Evolutionary conservation across 30 jellyfish, hydroid and myxozoan species (phyloP).

Genomic region (Cassiopea xamachana): DNA sequence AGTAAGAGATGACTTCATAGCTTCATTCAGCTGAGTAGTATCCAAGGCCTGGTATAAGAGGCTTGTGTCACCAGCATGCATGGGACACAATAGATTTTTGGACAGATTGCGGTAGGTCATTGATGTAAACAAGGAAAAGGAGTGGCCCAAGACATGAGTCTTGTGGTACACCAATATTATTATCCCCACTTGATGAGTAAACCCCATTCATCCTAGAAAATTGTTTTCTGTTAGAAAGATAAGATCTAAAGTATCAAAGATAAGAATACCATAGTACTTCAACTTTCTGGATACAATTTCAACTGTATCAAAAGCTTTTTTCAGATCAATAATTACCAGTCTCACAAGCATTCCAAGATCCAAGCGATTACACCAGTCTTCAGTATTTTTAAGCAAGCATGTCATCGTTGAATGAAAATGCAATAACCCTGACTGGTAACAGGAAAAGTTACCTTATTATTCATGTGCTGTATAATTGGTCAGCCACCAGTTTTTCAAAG

Average conservation of each 20-base stretch:
- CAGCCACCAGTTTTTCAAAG: background rate
- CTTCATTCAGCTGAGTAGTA: background rate
- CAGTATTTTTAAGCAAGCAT: background rate
- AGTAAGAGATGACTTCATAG: constrained; percentile 1
- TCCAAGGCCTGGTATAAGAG: background rate
- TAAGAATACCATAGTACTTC: background rate
- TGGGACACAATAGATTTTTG: background rate
- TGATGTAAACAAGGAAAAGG: constrained; percentile 18
- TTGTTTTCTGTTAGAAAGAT: constrained; percentile 24
- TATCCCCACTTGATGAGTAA: background rate
- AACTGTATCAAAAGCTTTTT: background rate
- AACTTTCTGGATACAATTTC: background rate
- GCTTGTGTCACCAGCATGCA: background rate
- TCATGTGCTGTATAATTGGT: background rate
- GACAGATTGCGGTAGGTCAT: constrained; percentile 22
- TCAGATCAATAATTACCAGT: constrained; percentile 13
- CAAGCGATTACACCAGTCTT: background rate
- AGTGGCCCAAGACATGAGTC: constrained; percentile 24
- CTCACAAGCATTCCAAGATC: background rate
- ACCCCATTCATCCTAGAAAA: background rate
- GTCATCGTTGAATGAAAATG: background rate
- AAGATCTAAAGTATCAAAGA: background rate
- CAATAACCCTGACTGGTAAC: background rate
- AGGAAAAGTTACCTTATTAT: background rate
- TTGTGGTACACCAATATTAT: constrained; percentile 9